Evolutionary conservation across 2,888 invertebrate species (phyloP).

Genomic region (Catocala fraxini): DNA sequence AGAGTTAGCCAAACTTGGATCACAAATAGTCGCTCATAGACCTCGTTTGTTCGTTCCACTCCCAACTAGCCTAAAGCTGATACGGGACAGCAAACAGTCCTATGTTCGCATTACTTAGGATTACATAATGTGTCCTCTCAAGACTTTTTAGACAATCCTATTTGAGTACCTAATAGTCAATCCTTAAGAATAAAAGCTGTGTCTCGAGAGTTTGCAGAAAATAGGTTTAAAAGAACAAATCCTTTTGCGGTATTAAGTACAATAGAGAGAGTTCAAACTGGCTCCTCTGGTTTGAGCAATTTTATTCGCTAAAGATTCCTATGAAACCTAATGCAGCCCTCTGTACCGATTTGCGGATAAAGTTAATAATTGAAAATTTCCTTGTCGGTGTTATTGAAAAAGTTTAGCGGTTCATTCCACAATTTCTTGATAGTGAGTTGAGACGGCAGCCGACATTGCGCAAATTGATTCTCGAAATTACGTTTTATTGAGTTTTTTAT

Average conservation of each 20-base stretch:
- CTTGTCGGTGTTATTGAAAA: conserved; percentile 70
- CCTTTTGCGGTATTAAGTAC: conserved; percentile 45
- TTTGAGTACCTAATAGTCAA: conserved; percentile 51
- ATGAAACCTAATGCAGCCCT: conserved; percentile 29
- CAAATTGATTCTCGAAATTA: conserved; percentile 54
- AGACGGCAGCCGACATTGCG: conserved; percentile 46
- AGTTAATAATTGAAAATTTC: conserved; percentile 76
- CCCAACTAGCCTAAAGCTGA: conserved; percentile 44
- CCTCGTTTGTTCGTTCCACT: conserved; percentile 15
- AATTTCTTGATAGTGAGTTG: conserved; percentile 59
- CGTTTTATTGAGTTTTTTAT: conserved; percentile 29
- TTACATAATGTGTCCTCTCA: conserved; percentile 42
- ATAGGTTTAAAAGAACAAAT: conserved; percentile 56
- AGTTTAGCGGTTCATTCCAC: conserved; percentile 59
- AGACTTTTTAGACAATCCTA: conserved; percentile 51
- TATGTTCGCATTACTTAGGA: conserved; percentile 53
- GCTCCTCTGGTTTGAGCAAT: conserved; percentile 41
- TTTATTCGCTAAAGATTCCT: conserved; percentile 45
- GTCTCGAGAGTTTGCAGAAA: conserved; percentile 40
- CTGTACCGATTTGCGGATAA: conserved; percentile 53
- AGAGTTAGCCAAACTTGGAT: conserved; percentile 9
- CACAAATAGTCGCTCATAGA: conserved; percentile 3
- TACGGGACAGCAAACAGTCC: conserved; percentile 52
- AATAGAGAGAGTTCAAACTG: conserved; percentile 25
- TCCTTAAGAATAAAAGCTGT: conserved; percentile 45